Conservation (phyloP, 1,140 invertebrate species). For the Choristoneura fumiferana region DNA sequence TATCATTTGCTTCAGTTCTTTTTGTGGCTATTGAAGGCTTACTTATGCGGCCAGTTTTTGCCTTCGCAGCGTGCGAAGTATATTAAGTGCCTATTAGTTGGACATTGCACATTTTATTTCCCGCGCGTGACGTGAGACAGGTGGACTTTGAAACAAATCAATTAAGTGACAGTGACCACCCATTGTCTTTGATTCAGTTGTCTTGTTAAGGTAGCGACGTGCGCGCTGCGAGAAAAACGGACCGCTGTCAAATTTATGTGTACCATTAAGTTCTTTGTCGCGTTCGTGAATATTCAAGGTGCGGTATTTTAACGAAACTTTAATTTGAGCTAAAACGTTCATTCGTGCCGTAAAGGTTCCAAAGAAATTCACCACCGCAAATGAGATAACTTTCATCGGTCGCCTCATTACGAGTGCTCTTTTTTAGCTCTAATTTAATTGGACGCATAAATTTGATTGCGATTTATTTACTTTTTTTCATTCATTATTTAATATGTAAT, state of each 20-base stretch:
- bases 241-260: conserved; percentile 57
- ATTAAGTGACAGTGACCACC: conserved; percentile 50
- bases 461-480: conserved; percentile 39
- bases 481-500: conserved; percentile 43
- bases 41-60: conserved; percentile 7
- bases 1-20: conserved; percentile 38
- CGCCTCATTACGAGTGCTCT: conserved; percentile 44
- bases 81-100: conserved; percentile 18
- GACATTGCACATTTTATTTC: conserved; percentile 6
- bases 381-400: conserved; percentile 41
- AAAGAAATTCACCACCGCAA: conserved; percentile 27
- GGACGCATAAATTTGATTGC: conserved; percentile 50
- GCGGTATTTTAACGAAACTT: conserved; percentile 58
- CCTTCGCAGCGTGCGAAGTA: neutral
- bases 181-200: conserved; percentile 63
- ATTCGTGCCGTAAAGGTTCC: conserved; percentile 44
- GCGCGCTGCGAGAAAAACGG: conserved; percentile 40
- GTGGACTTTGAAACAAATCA: conserved; percentile 46
- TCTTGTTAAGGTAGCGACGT: conserved; percentile 55
- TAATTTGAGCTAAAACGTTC: conserved; percentile 49
- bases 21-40: conserved; percentile 35
- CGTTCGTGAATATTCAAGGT: conserved; percentile 31
- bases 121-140: conserved; percentile 12
- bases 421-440: conserved; percentile 58
- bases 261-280: conserved; percentile 44